phyloP scores from a whole-genome alignment of 2,113 vertebrate genomes.

The Anarhynchus alexandrinus region DNA sequence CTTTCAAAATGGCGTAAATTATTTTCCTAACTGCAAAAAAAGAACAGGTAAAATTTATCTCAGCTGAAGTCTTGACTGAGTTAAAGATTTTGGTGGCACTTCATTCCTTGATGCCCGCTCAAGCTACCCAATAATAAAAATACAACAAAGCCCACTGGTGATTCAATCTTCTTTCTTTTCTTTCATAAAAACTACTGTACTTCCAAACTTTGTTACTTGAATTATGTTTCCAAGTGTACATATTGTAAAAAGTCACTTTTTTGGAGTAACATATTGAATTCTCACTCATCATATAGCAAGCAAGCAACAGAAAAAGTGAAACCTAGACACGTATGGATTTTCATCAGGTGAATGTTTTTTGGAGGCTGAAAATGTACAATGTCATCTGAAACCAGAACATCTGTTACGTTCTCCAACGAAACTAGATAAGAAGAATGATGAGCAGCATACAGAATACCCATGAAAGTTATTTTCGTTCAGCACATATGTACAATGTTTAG shows the following conservation, averaged over 20 bases:
- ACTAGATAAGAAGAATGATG: background rate
- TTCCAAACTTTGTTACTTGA: background rate
- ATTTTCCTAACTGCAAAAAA: background rate
- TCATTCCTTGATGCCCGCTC: background rate
- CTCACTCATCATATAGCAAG: background rate
- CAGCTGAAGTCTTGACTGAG: background rate
- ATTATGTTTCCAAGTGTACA: background rate
- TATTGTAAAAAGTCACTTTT: background rate
- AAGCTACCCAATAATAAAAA: background rate
- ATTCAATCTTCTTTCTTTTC: background rate
- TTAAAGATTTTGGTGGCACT: background rate
- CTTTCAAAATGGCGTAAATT: background rate
- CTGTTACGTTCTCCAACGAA: background rate
- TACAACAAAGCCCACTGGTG: background rate
- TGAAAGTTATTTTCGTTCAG: background rate
- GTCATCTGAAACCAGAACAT: background rate
- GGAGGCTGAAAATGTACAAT: background rate
- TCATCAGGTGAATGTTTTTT: background rate
- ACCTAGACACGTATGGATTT: background rate
- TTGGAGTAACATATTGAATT: background rate
- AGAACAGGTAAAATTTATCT: background rate
- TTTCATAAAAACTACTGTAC: background rate
- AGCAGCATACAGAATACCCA: background rate
- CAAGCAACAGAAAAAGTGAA: background rate
- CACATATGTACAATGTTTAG: background rate